These are phyloP conservation scores for Eupelmus urozonus DNA, from an alignment of 2,888 invertebrate genomes.

Conservation along the genomic window DNA sequence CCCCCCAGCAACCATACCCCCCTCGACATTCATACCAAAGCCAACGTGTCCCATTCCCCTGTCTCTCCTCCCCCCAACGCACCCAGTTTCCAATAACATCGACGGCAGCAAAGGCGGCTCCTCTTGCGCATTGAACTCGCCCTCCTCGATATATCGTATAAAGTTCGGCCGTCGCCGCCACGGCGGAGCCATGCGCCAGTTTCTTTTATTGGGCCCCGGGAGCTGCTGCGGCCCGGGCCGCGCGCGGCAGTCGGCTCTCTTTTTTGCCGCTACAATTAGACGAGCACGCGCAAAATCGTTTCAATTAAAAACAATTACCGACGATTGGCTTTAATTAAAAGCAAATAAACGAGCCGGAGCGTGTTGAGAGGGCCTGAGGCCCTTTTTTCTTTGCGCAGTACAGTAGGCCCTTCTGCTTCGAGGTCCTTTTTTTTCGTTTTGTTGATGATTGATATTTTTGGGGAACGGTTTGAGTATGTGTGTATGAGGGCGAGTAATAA, in stretches of 20 bases:
- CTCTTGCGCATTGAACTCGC: too few relatives aligned
- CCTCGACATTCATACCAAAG: too few relatives aligned
- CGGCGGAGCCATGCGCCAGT: constrained; percentile 11
- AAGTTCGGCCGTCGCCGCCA: constrained; percentile 11
- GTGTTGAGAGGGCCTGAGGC: too few relatives aligned
- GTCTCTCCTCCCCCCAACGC: too few relatives aligned
- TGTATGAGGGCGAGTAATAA: not conserved
- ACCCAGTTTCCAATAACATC: not conserved
- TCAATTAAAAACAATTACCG: constrained; percentile 52
- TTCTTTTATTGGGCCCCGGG: constrained; percentile 1
- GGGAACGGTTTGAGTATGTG: not conserved
- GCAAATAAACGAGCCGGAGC: constrained; percentile 7
- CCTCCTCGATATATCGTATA: too few relatives aligned
- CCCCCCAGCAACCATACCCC: too few relatives aligned
- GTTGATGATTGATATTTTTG: constrained; percentile 1
- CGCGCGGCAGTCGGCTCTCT: not conserved
- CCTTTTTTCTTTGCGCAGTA: too few relatives aligned
- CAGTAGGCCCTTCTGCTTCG: too few relatives aligned
- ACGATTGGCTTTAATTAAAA: constrained; percentile 38
- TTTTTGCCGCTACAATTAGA: constrained; percentile 47
- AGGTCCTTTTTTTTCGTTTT: not conserved
- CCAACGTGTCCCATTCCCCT: too few relatives aligned
- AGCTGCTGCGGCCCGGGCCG: too few relatives aligned
- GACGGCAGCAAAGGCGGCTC: not conserved
- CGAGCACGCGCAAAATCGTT: constrained; percentile 41